Percentiles rank a stretch among this genome's conserved stretches.
Evolutionary conservation across 2,888 invertebrate genomes (phyloP).

Genomic region (Melinaea menophilus): DNA sequence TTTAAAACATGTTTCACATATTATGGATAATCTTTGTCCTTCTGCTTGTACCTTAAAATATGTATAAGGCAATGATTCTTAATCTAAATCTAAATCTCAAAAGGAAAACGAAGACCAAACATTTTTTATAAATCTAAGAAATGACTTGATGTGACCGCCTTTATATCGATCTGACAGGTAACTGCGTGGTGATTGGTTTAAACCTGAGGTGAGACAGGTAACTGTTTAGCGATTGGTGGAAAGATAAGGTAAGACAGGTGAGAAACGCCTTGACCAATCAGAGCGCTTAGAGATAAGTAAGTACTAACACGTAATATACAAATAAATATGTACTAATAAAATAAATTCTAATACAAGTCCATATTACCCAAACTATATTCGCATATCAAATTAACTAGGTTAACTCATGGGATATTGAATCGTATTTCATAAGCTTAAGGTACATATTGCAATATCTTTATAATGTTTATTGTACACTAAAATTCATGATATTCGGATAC

Average conservation of each 20-base stretch:
- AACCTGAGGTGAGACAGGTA: constrained; percentile 53
- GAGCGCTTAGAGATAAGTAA: constrained; percentile 11
- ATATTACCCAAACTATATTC: background rate
- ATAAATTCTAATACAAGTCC: background rate
- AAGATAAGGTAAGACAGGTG: constrained; percentile 24
- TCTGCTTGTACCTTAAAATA: no score
- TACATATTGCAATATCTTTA: constrained; percentile 9
- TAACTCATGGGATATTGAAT: background rate
- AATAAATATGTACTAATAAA: no score
- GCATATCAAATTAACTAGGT: background rate
- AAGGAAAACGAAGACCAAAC: background rate
- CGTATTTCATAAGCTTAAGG: background rate
- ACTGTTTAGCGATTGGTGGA: constrained; percentile 25
- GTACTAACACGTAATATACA: background rate
- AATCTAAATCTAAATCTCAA: no score
- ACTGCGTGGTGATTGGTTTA: constrained; percentile 47
- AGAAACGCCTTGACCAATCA: constrained; percentile 43
- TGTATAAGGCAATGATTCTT: no score
- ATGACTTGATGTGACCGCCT: constrained; percentile 46
- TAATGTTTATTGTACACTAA: constrained; percentile 24
- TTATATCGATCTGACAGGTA: constrained; percentile 56
- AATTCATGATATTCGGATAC: constrained; percentile 36
- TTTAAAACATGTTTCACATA: background rate
- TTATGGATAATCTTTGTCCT: background rate
- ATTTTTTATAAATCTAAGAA: constrained; percentile 4